Conservation (phyloP, 2,888 invertebrate species). For the Mystacides longicornis region DNA sequence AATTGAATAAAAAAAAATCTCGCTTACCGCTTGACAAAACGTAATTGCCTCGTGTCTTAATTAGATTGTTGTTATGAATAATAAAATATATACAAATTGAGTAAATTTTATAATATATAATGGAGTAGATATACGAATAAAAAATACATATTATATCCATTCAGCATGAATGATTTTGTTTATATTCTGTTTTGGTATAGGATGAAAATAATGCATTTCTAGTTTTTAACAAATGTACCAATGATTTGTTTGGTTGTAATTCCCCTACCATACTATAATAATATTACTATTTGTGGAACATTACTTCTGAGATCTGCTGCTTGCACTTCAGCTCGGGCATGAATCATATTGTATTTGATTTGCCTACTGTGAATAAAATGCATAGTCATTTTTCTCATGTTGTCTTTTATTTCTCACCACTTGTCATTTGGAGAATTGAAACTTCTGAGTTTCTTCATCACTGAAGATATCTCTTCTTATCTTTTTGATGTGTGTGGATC, state of each 20-base stretch:
- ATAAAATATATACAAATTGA: conserved; percentile 8
- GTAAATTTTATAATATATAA: not conserved
- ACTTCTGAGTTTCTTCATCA: too few species aligned
- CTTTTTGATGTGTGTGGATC: too few species aligned
- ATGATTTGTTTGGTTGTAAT: not conserved
- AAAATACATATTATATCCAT: not conserved
- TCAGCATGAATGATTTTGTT: not conserved
- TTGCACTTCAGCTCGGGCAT: conserved; percentile 22
- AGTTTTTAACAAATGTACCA: conserved; percentile 21
- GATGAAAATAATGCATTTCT: conserved; percentile 23
- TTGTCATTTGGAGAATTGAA: too few species aligned
- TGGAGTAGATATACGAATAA: not conserved
- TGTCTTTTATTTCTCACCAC: conserved; percentile 18
- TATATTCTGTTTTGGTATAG: conserved; percentile 19
- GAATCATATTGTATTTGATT: conserved; percentile 22
- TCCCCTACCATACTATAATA: not conserved
- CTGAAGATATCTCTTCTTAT: too few species aligned
- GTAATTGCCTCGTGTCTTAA: conserved; percentile 27
- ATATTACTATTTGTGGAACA: conserved; percentile 23
- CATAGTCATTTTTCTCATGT: conserved; percentile 38
- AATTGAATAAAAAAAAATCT: conserved; percentile 22
- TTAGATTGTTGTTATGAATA: conserved; percentile 25
- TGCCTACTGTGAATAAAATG: conserved; percentile 42
- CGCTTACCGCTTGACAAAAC: conserved; percentile 26
- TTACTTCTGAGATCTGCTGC: conserved; percentile 22